These are phyloP conservation scores for Accipiter virgatus DNA, from an alignment of 2,113 vertebrate genomes.

Conservation along the genomic window DNA sequence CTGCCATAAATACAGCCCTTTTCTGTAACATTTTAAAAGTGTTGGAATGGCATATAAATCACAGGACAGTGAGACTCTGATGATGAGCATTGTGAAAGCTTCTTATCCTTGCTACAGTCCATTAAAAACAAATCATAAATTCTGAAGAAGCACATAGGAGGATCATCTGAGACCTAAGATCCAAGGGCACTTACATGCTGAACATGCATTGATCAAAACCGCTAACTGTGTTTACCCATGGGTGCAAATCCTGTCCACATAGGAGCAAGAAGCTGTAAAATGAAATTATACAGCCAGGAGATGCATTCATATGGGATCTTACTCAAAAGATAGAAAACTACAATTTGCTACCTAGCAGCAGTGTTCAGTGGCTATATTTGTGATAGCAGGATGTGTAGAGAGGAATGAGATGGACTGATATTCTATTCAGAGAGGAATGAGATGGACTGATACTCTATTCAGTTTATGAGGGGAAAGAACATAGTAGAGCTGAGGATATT, in stretches of 20 bases:
- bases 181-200: neutral
- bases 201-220: neutral
- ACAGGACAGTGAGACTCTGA: neutral
- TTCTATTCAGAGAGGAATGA: neutral
- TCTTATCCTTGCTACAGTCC: neutral
- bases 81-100: neutral
- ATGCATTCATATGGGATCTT: neutral
- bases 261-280: neutral
- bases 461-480: neutral
- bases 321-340: neutral
- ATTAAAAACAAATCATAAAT: slow-evolving; percentile 18
- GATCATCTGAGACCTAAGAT: neutral
- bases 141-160: neutral
- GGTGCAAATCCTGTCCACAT: neutral
- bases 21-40: neutral
- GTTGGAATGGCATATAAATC: neutral
- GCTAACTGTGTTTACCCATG: neutral
- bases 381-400: neutral
- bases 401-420: neutral
- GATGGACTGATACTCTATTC: neutral
- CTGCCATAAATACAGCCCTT: neutral
- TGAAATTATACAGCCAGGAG: neutral
- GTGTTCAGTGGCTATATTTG: neutral
- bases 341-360: neutral
- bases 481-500: neutral